Evolutionary conservation across 2,888 invertebrate genomes (phyloP), one percentile per base, ranked within the genome.

Genomic region (Coremacera marginata): DNA sequence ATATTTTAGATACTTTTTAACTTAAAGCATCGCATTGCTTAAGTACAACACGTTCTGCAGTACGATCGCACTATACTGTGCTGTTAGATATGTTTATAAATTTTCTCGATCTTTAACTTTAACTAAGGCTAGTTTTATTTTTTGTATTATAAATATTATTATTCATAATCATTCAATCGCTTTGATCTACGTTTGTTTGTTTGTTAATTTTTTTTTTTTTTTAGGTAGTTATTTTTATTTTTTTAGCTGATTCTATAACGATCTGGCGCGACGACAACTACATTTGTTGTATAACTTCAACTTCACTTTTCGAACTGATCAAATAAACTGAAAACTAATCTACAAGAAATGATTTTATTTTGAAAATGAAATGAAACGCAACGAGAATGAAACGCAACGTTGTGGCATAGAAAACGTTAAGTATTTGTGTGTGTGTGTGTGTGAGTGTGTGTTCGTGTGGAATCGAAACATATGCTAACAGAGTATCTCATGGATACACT

Each of bases 251-350:
- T 77, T 77, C 4, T 76, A 60, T 8, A 22, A 27, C 70, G 52
- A 25, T 25, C 11, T 22, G 55, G 76, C 68, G 57, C 68, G 68
- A 63, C 63, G 49, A 34, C 27, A 27, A 11, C 31, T 19, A 27
- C 70, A 52, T 51, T 70, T 49, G 62, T 44, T 44, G 62, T 37
- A 72, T 14, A 52, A 71, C 44, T 60, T 75, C 87, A 86, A 88
- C 88, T 86, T 89, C 87, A 88, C 88, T 86, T 88, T 88, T 85
- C 87, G 87, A 88, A 87, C 86, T 88, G 88, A 89, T 88, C 89
- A 86, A 87, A 86, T 86, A 86, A 87, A 86, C 86, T 84, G 82
- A 84, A 82, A 79, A 65, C 19, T 22, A 49, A 63, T 57, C 71
- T 51, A n/a, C 57, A 34, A 71, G 71, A 57, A 25, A 60, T 51